Evolutionary conservation across 2,113 vertebrate species (phyloP).

Genomic region (Oreochromis aureus): DNA sequence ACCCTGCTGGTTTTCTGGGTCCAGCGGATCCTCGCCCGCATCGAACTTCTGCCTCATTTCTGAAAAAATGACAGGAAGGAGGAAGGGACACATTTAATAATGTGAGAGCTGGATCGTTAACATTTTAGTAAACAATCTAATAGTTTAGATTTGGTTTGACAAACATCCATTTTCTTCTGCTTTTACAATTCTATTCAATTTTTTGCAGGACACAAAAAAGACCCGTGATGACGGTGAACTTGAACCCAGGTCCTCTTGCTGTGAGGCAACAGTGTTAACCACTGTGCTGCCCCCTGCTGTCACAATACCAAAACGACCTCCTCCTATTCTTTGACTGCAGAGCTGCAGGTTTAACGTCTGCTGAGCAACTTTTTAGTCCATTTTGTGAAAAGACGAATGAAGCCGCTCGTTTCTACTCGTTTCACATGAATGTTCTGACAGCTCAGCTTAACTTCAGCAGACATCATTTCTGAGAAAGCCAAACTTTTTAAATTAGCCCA

Average conservation of each 20-base stretch:
- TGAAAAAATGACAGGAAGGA: background rate
- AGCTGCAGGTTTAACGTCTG: background rate
- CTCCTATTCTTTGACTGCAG: background rate
- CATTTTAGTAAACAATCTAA: background rate
- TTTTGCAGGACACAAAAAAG: background rate
- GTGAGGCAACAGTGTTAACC: background rate
- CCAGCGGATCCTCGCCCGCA: constrained; percentile 79
- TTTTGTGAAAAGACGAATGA: background rate
- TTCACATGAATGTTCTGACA: background rate
- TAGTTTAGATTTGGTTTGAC: background rate
- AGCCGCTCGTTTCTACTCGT: background rate
- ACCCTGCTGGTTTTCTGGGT: constrained; percentile 80
- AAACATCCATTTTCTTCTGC: background rate
- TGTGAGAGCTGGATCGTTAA: accelerated
- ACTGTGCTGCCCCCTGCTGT: background rate
- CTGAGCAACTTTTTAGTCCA: background rate
- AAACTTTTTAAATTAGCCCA: background rate
- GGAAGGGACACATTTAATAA: background rate
- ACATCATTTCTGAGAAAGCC: accelerated
- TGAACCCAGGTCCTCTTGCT: background rate
- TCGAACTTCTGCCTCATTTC: constrained; percentile 85
- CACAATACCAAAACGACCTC: background rate
- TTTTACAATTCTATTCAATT: background rate
- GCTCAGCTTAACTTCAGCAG: background rate
- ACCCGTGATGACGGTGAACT: background rate